Evolutionary conservation across 2,888 invertebrate species (phyloP).

Genomic region (Molorchus minor): DNA sequence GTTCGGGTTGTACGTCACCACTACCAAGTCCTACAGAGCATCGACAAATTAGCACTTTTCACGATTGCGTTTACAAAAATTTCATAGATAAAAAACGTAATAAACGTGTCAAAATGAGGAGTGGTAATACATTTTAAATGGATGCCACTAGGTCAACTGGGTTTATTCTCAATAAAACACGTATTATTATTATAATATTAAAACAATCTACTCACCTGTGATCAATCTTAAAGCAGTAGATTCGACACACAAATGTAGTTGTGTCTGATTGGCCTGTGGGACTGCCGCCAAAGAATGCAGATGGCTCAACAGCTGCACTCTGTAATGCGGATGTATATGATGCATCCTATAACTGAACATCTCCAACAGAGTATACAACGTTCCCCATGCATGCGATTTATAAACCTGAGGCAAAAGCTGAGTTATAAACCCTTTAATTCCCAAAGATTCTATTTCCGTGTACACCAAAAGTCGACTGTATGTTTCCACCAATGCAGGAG

Average conservation of each 20-base stretch:
- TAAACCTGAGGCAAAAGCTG: constrained; percentile 84
- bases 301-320: constrained; percentile 90
- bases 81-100: too few species aligned
- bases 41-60: too few species aligned
- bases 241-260: constrained; percentile 82
- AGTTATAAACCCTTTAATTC: constrained; percentile 96
- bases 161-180: too few species aligned
- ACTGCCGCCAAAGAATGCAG: constrained; percentile 91
- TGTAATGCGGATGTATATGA: constrained; percentile 95
- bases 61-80: too few species aligned
- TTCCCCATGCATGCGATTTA: constrained; percentile 93
- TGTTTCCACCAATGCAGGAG: constrained; percentile 94
- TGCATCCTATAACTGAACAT: constrained; percentile 97
- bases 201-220: constrained; percentile 49
- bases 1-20: constrained; percentile 92
- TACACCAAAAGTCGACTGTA: constrained; percentile 93
- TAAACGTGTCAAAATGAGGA: too few species aligned
- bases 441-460: constrained; percentile 95
- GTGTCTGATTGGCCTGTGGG: constrained; percentile 94
- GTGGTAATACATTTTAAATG: too few species aligned
- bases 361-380: constrained; percentile 92
- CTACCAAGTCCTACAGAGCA: constrained; percentile 82
- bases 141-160: too few species aligned
- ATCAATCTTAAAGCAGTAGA: constrained; percentile 61
- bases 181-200: constrained; percentile 4